Evolutionary conservation across 2,888 invertebrate species (phyloP).

Genomic region (Rotaria sp.): DNA sequence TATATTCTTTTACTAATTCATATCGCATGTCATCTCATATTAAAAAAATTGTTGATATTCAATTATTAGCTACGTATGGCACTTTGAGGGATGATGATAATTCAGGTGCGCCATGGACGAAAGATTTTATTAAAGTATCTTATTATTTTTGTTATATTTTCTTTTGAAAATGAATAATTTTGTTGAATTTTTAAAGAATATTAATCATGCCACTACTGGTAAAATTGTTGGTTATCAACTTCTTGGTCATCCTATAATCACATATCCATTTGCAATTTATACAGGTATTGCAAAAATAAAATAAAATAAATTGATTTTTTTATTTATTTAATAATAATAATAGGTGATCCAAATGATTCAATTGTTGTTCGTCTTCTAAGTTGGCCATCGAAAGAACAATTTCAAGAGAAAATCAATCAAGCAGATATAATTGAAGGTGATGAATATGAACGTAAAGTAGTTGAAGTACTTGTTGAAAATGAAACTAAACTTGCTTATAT

Average conservation of each 20-base stretch:
- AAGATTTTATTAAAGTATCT: neutral
- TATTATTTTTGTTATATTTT: neutral
- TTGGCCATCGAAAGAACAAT: constrained; percentile 4
- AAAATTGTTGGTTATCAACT: neutral
- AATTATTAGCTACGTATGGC: neutral
- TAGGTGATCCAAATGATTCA: neutral
- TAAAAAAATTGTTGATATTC: neutral
- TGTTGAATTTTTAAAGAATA: neutral
- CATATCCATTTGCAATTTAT: neutral
- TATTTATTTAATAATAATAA: too few relatives aligned
- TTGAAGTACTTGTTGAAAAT: neutral
- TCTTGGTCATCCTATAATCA: neutral
- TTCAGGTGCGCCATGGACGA: neutral
- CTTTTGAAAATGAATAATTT: too few relatives aligned
- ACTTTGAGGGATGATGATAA: constrained; percentile 22
- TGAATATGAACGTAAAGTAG: constrained; percentile 1
- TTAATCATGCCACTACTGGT: neutral
- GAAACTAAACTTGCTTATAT: neutral
- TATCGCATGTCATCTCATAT: neutral
- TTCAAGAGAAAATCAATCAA: neutral
- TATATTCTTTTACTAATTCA: neutral
- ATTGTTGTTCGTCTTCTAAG: neutral
- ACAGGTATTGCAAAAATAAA: neutral
- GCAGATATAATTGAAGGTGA: constrained; percentile 2
- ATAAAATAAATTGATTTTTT: neutral